phyloP scores from a whole-genome alignment of 2,113 vertebrate species.

The Donacobius atricapilla region DNA sequence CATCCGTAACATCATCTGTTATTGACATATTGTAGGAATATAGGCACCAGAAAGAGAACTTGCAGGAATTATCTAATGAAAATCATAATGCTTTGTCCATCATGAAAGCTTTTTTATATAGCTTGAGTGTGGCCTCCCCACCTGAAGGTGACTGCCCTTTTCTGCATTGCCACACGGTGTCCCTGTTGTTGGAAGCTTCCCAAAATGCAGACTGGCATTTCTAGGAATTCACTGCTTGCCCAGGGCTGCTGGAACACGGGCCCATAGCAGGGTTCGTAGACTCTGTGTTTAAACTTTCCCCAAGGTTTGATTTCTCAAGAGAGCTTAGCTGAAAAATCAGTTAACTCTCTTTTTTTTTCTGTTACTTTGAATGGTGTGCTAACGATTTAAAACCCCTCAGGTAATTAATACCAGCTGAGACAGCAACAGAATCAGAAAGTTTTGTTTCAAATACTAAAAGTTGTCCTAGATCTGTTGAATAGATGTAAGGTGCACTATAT shows the following conservation, averaged over 20 bases:
- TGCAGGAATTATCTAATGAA: background rate
- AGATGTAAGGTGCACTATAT: background rate
- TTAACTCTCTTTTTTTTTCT: background rate
- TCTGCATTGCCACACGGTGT: background rate
- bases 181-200: background rate
- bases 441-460: background rate
- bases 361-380: background rate
- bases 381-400: background rate
- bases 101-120: background rate
- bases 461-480: background rate
- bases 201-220: background rate
- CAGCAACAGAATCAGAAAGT: background rate
- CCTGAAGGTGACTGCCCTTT: background rate
- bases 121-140: background rate
- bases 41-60: background rate
- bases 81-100: background rate
- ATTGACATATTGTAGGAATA: constrained; percentile 12
- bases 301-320: background rate
- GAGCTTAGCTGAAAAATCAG: background rate
- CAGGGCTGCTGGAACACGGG: background rate
- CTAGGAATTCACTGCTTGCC: background rate
- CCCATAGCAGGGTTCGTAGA: background rate
- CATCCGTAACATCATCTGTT: background rate
- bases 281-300: background rate
- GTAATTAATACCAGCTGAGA: background rate